Base-by-base conservation (phyloP, 2,113 vertebrate species). In the Dascyllus trimaculatus region DNA sequence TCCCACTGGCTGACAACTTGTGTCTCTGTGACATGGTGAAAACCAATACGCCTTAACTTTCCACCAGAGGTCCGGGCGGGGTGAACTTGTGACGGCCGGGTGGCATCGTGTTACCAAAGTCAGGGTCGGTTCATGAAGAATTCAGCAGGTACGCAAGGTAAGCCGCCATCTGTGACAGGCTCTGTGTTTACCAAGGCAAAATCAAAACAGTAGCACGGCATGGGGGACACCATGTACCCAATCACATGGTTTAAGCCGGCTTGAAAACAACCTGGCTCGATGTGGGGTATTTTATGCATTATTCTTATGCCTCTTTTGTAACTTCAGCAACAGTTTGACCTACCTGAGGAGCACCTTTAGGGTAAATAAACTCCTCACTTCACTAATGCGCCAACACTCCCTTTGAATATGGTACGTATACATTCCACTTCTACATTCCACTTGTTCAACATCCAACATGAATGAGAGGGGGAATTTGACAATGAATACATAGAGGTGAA, bases 91-190 rank as follows among this genome's bases (percentile, higher is more conserved):
- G 89, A 91, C 77, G 72, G 61, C 67, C 22, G 19, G 29, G 13
- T 17, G 69, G 88, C 57, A n/a, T 94, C 69, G 1, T 68, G 85
- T 94, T 93, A 88, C 88, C 65, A 74, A 75, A 84, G 75, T 82
- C 83, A 71, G 75, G 45, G 29, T 77, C 63, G 56, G 61, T 29
- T 77, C 85, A 94, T 94, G 82, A 94, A 94, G 70, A 86, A 94
- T 95, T 94, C 69, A 94, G 69, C 87, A 91, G 85, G 85, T 82
- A 66, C 63, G 19, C 54, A 3, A 24, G 25, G 49, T 71, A 65
- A 80, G 75, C 81, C 54, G 61, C 69, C 89, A 88, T 77, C 84
- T 92, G 91, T 82, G 86, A 83, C 75, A 11, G 17, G 60, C 51
- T 51, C 19, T 10, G 69, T 78, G 60, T 75, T 87, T 70, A 67